A percentile compares a stretch with the other conserved stretches of the same genome.
Evolutionary conservation across 2,888 invertebrate species (phyloP).

Genomic region (Yponomeuta plumbellus): DNA sequence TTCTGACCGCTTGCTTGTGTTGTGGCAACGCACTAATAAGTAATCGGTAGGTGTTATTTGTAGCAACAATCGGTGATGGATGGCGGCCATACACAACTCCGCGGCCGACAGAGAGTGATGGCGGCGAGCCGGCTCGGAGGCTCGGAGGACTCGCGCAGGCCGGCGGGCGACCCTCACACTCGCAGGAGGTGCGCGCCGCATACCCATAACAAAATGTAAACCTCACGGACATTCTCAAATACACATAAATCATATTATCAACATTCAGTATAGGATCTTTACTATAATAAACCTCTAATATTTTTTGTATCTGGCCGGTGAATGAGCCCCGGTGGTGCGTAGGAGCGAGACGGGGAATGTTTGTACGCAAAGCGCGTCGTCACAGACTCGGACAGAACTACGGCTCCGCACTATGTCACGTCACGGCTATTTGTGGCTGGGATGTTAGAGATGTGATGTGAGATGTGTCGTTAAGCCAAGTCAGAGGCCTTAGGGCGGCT

Average conservation of each 20-base stretch:
- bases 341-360: not conserved
- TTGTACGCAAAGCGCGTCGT: not conserved
- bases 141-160: not conserved
- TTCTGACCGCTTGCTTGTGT: not conserved
- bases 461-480: too few relatives aligned
- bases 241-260: slow-evolving; percentile 3
- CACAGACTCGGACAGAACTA: not conserved
- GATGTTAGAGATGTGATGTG: not conserved
- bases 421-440: not conserved
- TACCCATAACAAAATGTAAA: not conserved
- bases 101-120: slow-evolving; percentile 10
- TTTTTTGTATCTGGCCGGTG: not conserved
- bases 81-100: slow-evolving; percentile 4
- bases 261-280: slow-evolving; percentile 1
- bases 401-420: not conserved
- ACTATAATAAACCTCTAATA: slow-evolving; percentile 4
- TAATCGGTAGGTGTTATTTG: not conserved
- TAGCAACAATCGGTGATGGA: slow-evolving; percentile 2
- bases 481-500: too few relatives aligned
- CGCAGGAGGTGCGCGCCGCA: not conserved
- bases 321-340: not conserved
- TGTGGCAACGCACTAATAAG: not conserved
- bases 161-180: not conserved
- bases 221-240: slow-evolving; percentile 1
- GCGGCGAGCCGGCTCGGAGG: not conserved